Conservation (phyloP, 2,797 vertebrate species). For the Alcedo atthis region DNA sequence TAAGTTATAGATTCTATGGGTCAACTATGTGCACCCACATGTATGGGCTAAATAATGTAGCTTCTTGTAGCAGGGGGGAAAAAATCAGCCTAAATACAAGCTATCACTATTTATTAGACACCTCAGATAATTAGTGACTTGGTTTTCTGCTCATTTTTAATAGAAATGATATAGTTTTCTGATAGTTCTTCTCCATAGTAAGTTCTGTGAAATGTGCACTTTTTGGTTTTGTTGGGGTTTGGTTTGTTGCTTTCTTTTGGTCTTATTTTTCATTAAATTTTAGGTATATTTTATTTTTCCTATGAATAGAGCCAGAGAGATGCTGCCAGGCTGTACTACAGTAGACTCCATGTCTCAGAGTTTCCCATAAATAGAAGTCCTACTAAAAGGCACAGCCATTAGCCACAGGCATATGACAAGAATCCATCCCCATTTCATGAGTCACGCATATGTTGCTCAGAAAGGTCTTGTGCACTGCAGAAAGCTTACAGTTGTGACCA, state of each 20-base stretch:
- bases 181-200: neutral
- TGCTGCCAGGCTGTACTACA: neutral
- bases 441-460: neutral
- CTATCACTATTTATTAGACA: neutral
- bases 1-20: neutral
- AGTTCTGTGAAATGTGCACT: neutral
- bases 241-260: accelerated
- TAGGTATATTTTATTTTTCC: neutral
- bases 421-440: neutral
- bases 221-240: neutral
- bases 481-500: neutral
- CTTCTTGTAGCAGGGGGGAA: neutral
- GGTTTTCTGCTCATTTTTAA: neutral
- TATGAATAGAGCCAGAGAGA: neutral
- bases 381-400: neutral
- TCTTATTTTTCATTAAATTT: neutral
- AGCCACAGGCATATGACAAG: neutral
- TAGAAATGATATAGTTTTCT: neutral
- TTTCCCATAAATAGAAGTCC: neutral
- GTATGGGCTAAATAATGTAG: neutral
- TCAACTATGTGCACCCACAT: neutral
- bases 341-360: neutral
- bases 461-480: neutral
- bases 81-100: neutral
- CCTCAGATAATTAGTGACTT: neutral